These are phyloP conservation scores for Serripes groenlandicus DNA, from an alignment of 2,888 invertebrate genomes.

Conservation along the genomic window DNA sequence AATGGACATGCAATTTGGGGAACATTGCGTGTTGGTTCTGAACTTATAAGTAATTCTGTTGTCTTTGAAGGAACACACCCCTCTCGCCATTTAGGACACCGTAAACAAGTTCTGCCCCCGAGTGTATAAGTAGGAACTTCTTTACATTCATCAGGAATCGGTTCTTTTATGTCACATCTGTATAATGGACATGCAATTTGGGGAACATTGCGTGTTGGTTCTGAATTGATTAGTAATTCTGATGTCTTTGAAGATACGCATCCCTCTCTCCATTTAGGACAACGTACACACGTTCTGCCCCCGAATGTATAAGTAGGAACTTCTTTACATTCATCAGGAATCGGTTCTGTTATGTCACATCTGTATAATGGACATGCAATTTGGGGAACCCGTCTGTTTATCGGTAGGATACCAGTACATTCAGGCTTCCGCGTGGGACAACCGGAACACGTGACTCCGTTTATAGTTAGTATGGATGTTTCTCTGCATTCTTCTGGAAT, in stretches of 20 bases:
- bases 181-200: not conserved
- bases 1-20: constrained; percentile 41
- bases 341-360: not conserved
- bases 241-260: not conserved
- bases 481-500: constrained; percentile 41
- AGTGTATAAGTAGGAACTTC: constrained; percentile 36
- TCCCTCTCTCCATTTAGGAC: constrained; percentile 30
- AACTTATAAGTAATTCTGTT: constrained; percentile 11
- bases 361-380: not conserved
- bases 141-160: constrained; percentile 39
- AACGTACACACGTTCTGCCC: constrained; percentile 33
- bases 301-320: constrained; percentile 21
- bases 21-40: not conserved
- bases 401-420: constrained; percentile 20
- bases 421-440: constrained; percentile 46
- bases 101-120: constrained; percentile 38
- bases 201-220: not conserved
- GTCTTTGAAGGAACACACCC: constrained; percentile 35
- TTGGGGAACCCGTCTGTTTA: not conserved
- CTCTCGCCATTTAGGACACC: constrained; percentile 44
- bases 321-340: constrained; percentile 37
- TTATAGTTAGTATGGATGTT: not conserved
- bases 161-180: not conserved
- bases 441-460: constrained; percentile 36
- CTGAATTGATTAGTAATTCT: not conserved